phyloP scores from a whole-genome alignment of 2,888 invertebrate species.

The Sicus ferrugineus region DNA sequence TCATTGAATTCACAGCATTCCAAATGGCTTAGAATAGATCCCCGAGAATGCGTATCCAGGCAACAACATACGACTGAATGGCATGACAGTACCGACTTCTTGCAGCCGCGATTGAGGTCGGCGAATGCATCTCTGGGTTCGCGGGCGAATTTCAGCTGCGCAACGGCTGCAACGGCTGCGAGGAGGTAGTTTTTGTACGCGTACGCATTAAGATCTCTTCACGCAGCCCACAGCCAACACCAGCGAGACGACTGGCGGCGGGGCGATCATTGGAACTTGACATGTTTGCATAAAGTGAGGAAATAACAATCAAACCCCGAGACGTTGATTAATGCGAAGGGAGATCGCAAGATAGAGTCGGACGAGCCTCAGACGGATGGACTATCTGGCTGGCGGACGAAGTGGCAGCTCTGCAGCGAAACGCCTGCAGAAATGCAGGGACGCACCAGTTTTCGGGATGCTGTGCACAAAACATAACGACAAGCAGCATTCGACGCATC shows the following conservation, averaged over 20 bases:
- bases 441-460: conserved; percentile 1
- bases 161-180: no score
- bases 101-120: no score
- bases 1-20: no score
- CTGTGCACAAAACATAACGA: conserved; percentile 20
- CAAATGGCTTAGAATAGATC: no score
- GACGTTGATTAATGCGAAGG: conserved; percentile 30
- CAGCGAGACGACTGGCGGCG: background rate
- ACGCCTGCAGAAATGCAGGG: background rate
- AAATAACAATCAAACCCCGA: conserved; percentile 25
- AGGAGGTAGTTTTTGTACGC: background rate
- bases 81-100: no score
- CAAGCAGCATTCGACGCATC: conserved; percentile 6
- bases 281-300: conserved; percentile 32
- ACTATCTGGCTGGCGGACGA: background rate
- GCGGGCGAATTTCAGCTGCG: no score
- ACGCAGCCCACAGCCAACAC: conserved; percentile 3
- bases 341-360: conserved; percentile 11
- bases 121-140: no score
- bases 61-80: no score
- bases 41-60: no score
- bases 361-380: background rate
- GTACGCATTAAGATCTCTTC: conserved; percentile 10
- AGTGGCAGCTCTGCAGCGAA: background rate
- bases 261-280: conserved; percentile 13